Base-by-base conservation (phyloP, 2,797 vertebrate genomes). In the Myotis myotis region DNA sequence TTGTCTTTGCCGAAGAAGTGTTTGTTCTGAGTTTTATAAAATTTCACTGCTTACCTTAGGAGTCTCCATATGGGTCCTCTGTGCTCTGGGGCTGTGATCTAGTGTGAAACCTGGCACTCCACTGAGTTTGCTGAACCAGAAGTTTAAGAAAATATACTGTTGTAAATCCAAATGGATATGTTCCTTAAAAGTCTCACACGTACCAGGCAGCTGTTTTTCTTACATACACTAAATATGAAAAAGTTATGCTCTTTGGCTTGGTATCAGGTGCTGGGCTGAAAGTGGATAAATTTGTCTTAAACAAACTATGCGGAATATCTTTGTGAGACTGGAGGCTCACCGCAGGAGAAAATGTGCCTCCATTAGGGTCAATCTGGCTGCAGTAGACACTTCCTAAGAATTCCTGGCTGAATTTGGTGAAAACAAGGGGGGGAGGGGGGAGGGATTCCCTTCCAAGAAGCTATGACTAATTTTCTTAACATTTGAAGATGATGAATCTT, bases 401-500 rank as follows among this genome's bases (percentile, higher is more conserved):
- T 78, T 97, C 94, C 75, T 92, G 82, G 49, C 70, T 96, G 44
- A 92, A 95, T 72, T 80, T 62, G 33, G 88, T 57, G 71, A 81
- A 49, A 89, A 94, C 8, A 25, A 33, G 53, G 12, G 11, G 20
- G 20, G 1, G 1, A 10, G 20, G 0, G 3, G 53, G 10, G 13
- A 36, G 36, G 1, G 15, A 47, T 5, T 23, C 23, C 60, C 49
- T 83, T 83, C 62, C 97, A 98, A 97, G 96, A 98, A 97, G 91
- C 75, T 97, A 84, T 98, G 97, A 98, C 86, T 97, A 97, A 98
- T 93, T 96, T 97, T 93, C 82, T 94, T 7, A 81, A 96, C 92
- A 93, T 97, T 96, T 72, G 68, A 94, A 0, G 0, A 76, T 94
- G 80, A 92, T 96, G 79, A 96, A 87, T 96, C 95, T 93, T 96